Base-by-base conservation (phyloP, 2,797 vertebrate species). In the Coluber constrictor region DNA sequence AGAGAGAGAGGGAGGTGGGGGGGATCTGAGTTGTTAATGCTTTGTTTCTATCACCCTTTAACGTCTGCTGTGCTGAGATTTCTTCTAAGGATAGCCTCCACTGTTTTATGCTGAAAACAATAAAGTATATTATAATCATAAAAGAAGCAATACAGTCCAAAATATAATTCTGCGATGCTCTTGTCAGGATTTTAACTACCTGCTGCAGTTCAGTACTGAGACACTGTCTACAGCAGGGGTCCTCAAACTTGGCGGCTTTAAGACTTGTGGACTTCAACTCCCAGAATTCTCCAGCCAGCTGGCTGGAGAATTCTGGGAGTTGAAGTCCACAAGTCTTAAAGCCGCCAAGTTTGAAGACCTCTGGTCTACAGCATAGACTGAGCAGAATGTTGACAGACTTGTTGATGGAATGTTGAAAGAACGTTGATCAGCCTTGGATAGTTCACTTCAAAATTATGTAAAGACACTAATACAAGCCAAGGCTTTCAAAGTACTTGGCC, bases 51-150 rank as follows among this genome's bases (percentile, higher is more conserved):
- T 91, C 91, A 86, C 90, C 0, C 0, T 57, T 97, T 92, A 86
- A 51, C 90, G 79, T 94, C 90, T 94, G 93, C 90, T 95, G 92
- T 94, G 89, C 47, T 88, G 95, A 93, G 95, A 96, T 93, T 92
- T 93, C 86, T 70, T 93, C 86, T 95, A 95, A 95, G 15, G 61
- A 88, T 92, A 94, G 83, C 95, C 93, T 89, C 91, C 91, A 87
- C 89, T 95, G 90, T 93, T 97, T 96, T 96, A 96, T 96, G 96
- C 94, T 95, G 95, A 95, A 95, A 96, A 95, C 95, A 96, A 96
- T 96, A 94, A 96, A 97, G 94, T 92, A 91, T 96, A 94, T 95
- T 0, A 8, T 96, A 95, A 96, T 66, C 92, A 94, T 96, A 95
- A 96, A 96, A 94, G 43, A 95, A 95, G 29, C 90, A 92, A 90